phyloP scores from a whole-genome alignment of 1,140 invertebrate species.

The Ephestia elutella region DNA sequence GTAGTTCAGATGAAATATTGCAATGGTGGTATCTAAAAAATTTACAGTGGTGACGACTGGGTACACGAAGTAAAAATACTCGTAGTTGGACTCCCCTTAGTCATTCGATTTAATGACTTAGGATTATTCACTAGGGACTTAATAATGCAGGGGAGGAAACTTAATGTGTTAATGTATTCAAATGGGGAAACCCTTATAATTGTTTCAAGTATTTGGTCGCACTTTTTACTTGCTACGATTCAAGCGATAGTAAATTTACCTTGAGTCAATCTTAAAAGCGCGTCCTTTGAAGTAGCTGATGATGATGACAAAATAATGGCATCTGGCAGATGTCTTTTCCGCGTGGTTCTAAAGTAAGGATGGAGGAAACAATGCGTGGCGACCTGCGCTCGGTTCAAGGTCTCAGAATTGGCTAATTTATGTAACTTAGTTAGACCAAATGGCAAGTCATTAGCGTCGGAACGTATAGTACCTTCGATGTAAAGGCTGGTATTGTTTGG shows the following conservation, averaged over 20 bases:
- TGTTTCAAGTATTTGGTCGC: no score
- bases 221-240: no score
- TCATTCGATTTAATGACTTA: neutral
- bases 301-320: conserved; percentile 13
- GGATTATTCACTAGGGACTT: neutral
- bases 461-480: neutral
- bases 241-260: no score
- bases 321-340: conserved; percentile 9
- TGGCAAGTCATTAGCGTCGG: neutral
- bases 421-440: neutral
- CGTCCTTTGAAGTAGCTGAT: neutral
- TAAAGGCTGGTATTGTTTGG: no score
- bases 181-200: neutral
- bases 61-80: no score
- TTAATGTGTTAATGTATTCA: neutral
- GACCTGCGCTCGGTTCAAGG: conserved; percentile 17
- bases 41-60: no score
- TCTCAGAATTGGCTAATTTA: neutral
- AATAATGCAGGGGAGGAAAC: neutral
- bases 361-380: conserved; percentile 8
- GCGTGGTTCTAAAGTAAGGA: conserved; percentile 10
- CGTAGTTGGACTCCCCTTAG: neutral
- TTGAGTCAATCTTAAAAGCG: no score
- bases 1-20: no score
- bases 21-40: no score